Conservation (phyloP, 2,113 vertebrate species). For the Salvator merianae region DNA sequence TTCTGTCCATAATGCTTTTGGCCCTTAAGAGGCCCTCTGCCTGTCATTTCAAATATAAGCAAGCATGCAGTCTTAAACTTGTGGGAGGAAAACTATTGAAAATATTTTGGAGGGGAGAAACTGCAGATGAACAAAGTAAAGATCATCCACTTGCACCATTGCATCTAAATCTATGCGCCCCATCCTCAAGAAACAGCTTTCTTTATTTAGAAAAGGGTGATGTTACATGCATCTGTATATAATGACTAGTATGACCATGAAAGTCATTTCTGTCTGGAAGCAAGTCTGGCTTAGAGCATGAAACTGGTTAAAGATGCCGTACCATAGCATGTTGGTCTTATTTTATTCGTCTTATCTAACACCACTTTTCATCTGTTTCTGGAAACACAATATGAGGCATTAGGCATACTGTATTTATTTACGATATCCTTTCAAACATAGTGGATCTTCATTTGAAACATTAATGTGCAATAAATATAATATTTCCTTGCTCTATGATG, state of each 20-base stretch:
- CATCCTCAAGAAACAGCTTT: not conserved
- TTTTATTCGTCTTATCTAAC: not conserved
- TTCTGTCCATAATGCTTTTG: too few relatives aligned
- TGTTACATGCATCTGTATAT: not conserved
- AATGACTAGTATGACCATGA: not conserved
- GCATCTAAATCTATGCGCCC: not conserved
- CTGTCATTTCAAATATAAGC: not conserved
- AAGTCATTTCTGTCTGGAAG: not conserved
- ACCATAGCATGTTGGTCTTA: not conserved
- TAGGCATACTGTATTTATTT: not conserved
- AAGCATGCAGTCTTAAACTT: not conserved
- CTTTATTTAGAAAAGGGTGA: not conserved
- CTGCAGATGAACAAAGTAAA: not conserved
- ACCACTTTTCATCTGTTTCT: not conserved
- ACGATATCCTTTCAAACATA: not conserved
- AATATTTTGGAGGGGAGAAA: not conserved
- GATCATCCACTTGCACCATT: too few relatives aligned
- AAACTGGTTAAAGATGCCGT: not conserved
- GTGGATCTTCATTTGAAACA: conserved; percentile 7
- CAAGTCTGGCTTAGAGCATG: not conserved
- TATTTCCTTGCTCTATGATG: not conserved
- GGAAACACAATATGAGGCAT: not conserved
- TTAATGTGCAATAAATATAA: conserved; percentile 1
- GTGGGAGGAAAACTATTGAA: not conserved
- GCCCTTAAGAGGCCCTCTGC: not conserved